These are phyloP conservation scores for Thereva nobilitata DNA, from an alignment of 2,888 invertebrate genomes.

Conservation along the genomic window DNA sequence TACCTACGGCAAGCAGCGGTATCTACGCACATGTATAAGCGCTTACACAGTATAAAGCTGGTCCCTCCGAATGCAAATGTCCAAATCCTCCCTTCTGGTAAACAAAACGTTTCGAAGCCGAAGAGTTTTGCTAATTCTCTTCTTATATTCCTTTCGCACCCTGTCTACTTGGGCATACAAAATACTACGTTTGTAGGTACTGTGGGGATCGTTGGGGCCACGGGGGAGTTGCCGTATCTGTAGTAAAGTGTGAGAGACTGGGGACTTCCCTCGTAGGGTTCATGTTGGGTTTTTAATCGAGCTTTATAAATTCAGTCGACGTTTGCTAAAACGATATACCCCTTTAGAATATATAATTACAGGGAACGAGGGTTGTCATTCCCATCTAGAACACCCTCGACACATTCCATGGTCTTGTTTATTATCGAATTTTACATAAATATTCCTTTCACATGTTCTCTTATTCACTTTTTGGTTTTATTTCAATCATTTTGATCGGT, in stretches of 20 bases:
- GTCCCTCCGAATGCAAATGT: conserved; percentile 3
- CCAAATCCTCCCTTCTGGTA: neutral
- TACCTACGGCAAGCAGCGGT: neutral
- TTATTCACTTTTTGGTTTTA: conserved; percentile 1
- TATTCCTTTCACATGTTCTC: conserved; percentile 33
- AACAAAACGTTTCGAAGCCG: too few relatives aligned
- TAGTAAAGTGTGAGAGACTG: neutral
- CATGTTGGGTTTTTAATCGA: conserved; percentile 36
- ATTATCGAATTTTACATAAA: conserved; percentile 28
- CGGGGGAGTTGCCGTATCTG: too few relatives aligned
- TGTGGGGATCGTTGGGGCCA: too few relatives aligned
- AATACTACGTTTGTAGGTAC: too few relatives aligned
- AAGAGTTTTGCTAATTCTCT: too few relatives aligned
- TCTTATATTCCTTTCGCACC: too few relatives aligned
- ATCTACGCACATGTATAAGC: neutral
- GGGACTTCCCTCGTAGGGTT: conserved; percentile 8
- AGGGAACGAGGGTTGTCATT: conserved; percentile 29
- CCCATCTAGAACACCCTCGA: conserved; percentile 5
- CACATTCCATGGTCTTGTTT: conserved; percentile 29
- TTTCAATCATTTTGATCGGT: conserved; percentile 15
- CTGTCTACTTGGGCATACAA: too few relatives aligned
- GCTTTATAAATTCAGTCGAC: conserved; percentile 42
- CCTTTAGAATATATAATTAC: conserved; percentile 42
- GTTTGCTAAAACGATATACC: conserved; percentile 39
- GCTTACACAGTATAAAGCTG: neutral